Conservation (phyloP, 2,797 vertebrate species). For the Numenius phaeopus region DNA sequence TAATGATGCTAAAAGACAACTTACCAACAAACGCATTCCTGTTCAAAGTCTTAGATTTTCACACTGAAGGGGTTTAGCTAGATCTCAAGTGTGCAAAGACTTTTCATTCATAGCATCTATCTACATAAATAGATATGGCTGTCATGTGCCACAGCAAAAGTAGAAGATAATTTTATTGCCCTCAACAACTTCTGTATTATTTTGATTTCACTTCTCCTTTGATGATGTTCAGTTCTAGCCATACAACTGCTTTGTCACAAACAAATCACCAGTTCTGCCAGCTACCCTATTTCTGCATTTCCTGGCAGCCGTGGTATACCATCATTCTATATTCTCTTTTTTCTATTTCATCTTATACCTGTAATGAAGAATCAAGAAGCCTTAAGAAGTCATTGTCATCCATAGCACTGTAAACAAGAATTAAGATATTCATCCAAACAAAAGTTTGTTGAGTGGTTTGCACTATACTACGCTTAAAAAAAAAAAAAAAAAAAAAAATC, state of each 20-base stretch:
- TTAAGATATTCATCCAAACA: neutral
- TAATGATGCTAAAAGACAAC: neutral
- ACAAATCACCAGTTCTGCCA: neutral
- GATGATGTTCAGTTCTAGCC: neutral
- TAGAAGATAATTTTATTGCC: neutral
- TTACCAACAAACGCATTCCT: neutral
- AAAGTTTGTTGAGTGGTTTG: neutral
- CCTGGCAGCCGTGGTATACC: neutral
- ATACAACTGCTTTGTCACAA: neutral
- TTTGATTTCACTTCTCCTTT: neutral
- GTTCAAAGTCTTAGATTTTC: neutral
- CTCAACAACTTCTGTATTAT: neutral
- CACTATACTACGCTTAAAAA: neutral
- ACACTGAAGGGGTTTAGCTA: neutral
- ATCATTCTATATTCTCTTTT: neutral
- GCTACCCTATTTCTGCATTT: neutral
- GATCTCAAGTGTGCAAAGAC: neutral
- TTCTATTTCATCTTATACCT: neutral
- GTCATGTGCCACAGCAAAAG: neutral
- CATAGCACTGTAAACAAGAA: neutral
- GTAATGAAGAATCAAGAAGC: neutral
- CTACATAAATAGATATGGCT: neutral
- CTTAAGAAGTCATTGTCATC: neutral
- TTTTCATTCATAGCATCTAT: neutral
- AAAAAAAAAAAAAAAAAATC: neutral